Evolutionary conservation across 1,140 invertebrate species (phyloP).

Genomic region (Drosophila tristis): DNA sequence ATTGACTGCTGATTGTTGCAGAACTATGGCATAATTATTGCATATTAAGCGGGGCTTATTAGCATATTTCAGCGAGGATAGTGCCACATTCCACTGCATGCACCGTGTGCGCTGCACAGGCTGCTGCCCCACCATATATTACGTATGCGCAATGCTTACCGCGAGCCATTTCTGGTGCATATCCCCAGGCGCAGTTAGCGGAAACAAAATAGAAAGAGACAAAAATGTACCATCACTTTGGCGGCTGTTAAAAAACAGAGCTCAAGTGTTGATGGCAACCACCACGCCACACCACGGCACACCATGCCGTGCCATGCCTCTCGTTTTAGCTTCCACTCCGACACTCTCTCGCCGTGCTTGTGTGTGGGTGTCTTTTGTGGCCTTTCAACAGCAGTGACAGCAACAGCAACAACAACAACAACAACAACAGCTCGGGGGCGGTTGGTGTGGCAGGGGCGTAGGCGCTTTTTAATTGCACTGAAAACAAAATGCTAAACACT

Average conservation of each 20-base stretch:
- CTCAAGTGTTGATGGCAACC: conserved; percentile 55
- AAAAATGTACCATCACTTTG: conserved; percentile 22
- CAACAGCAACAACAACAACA: conserved; percentile 43
- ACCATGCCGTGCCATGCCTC: too few species aligned
- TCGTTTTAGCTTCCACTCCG: too few species aligned
- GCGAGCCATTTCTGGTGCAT: conserved; percentile 71
- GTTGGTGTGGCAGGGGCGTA: conserved; percentile 36
- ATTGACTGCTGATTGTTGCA: conserved; percentile 42
- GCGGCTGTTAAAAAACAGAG: conserved; percentile 37
- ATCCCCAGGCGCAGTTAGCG: conserved; percentile 70
- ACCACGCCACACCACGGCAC: conserved; percentile 3
- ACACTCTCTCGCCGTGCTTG: neutral
- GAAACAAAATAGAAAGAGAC: conserved; percentile 22
- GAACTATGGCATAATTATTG: conserved; percentile 59
- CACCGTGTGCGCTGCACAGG: conserved; percentile 8
- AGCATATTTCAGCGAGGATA: conserved; percentile 40
- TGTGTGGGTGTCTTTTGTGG: conserved; percentile 68
- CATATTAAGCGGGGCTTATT: conserved; percentile 60
- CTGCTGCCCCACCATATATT: conserved; percentile 1
- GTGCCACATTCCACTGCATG: conserved; percentile 2
- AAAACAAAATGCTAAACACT: conserved; percentile 81
- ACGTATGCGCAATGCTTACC: conserved; percentile 48
- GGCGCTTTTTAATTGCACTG: conserved; percentile 75
- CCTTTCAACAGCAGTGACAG: conserved; percentile 47
- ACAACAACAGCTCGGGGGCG: conserved; percentile 36